Evolutionary conservation across 2,113 vertebrate genomes (phyloP), one percentile per base, ranked within the genome.

Genomic region (Eulemur rufifrons): DNA sequence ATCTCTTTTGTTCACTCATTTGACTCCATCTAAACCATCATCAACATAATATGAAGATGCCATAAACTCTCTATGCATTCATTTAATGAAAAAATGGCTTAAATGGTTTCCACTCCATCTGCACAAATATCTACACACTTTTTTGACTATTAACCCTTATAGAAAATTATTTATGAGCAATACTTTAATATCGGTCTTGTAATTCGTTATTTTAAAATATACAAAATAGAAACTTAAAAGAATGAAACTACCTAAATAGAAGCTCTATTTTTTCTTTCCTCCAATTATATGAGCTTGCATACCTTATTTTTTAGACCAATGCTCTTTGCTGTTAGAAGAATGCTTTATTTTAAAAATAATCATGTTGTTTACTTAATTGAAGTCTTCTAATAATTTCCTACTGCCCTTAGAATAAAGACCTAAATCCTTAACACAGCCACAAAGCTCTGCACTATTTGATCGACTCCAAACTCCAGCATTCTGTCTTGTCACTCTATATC

Each of bases 301-400:
- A n/a, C 12, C 4, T 64, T 74, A 34, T 29, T 76, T 89, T 89
- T 47, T n/a, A 84, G 29, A 64, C 5, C 23, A 59, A 2, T 56
- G 2, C 14, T 47, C 5, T 81, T 23, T n/a, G 23, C 9, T 81
- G 1, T 89, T 83, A 12, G 34, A 12, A 63, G 18, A 69, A 10
- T 45, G 29, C 3, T 74, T 94, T 81, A 73, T 80, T 95, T 95
- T 82, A 5, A 59, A 89, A 95, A 77, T 39, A 64, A 64, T 83
- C 21, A 37, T 25, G 6, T 54, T 92, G 10, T 71, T 89, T 56
- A 63, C 32, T 56, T 82, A 27, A 1, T 71, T 78, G 18, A 42
- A 78, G 3, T 66, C 25, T 61, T 61, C 89, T 5, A 64, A 37
- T 42, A 81, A 23, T 80, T 27, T 64, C 18, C 8, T 42, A 63